Conservation (phyloP, 2,797 vertebrate species). For the Potorous gilbertii region DNA sequence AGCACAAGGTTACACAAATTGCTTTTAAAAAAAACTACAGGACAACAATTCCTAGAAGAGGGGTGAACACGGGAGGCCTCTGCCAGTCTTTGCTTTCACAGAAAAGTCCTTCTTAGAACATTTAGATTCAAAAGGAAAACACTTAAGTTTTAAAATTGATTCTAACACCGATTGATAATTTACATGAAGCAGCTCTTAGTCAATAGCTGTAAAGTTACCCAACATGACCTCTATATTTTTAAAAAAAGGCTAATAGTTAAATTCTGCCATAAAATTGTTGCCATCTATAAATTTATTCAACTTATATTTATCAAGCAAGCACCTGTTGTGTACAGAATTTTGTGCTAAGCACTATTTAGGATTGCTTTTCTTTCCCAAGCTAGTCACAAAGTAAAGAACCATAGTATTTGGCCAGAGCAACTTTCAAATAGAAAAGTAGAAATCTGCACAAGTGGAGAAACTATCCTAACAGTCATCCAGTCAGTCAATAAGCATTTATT, state of each 20-base stretch:
- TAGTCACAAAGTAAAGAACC: background rate
- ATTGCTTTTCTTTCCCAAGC: background rate
- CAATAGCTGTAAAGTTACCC: background rate
- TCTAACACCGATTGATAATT: constrained; percentile 56
- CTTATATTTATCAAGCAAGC: background rate
- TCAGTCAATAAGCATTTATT: background rate
- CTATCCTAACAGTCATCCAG: background rate
- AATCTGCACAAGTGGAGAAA: background rate
- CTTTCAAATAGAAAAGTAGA: background rate
- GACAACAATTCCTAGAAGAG: background rate
- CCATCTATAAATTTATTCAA: background rate
- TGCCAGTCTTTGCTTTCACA: background rate
- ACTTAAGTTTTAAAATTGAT: constrained; percentile 65
- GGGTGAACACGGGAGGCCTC: too few relatives aligned
- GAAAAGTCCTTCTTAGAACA: background rate
- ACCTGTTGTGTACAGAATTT: background rate
- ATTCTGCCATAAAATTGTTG: background rate
- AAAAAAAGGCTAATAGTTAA: background rate
- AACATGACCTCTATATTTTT: background rate
- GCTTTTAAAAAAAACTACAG: background rate
- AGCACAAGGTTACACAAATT: background rate
- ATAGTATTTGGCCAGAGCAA: background rate
- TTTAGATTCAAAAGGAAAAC: constrained; percentile 67
- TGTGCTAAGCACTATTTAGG: background rate
- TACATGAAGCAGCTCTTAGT: constrained; percentile 26